Evolutionary conservation across 2,113 vertebrate genomes (phyloP), one percentile per base, ranked within the genome.

Genomic region (Erpornis zantholeuca): DNA sequence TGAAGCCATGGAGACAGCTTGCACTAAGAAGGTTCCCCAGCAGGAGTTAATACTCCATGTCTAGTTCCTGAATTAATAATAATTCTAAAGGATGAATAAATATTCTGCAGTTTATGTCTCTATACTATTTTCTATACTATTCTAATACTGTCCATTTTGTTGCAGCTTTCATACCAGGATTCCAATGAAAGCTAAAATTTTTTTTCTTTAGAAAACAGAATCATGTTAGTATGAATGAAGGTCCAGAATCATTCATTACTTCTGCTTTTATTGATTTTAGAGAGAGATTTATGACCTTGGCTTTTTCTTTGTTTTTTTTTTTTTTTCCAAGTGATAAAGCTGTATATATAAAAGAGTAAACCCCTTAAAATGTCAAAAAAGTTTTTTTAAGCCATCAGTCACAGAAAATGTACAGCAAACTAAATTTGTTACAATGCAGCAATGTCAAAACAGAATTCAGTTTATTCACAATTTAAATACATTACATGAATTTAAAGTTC

Each of bases 251-350:
- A 66, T 95, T 91, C 57, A 79, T 75, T 97, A 28, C 2, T 88
- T 95, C 75, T 90, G 13, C 7, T 93, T 84, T 96, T 65, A 92
- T 86, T 96, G 86, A 91, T 95, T 92, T 96, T 60, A 90, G 63
- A 89, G 17, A 77, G 23, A 96, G 45, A 91, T 88, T 86, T 65
- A 84, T 82, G 78, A 82, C 56, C 15, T 87, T 64, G 11, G 6
- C 20, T 72, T 65, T 54, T 80, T 54, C 21, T 54, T 54, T 2
- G 22, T n/a, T n/a, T 0, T 6, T 44, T 53, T 11, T 24, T 15
- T 45, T 80, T 31, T 52, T 7, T 0, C 68, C 33, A n/a, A 72
- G 15, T 78, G 64, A 88, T 21, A 49, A 64, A 92, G 24, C 19
- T 70, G 4, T 70, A 69, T 22, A 20, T 40, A 69, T 56, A 36